Percentiles rank a stretch among this genome's conserved stretches.
Evolutionary conservation across 2,797 vertebrate species (phyloP).

Genomic region (Labeo calbasu): DNA sequence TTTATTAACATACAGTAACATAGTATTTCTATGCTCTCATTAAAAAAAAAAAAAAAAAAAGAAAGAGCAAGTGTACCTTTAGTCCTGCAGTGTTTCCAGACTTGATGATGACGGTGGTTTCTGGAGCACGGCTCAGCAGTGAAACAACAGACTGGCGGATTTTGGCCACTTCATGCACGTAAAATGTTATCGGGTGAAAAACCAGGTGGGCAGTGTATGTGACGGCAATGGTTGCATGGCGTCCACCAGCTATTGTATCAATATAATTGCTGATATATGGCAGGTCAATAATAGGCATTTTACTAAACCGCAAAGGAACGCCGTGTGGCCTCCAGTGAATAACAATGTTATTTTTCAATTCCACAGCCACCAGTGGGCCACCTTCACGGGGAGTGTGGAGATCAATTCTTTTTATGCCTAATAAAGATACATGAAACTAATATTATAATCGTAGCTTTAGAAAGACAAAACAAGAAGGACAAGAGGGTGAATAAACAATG

Average conservation of each 20-base stretch:
- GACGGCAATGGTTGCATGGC: neutral
- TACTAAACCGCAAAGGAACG: neutral
- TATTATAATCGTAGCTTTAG: too few relatives aligned
- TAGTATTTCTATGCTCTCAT: too few relatives aligned
- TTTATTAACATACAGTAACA: too few relatives aligned
- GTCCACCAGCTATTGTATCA: neutral
- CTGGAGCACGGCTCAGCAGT: neutral
- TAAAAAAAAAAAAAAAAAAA: too few relatives aligned
- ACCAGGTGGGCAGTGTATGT: neutral
- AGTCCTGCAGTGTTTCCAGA: neutral
- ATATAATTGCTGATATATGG: slow-evolving; percentile 8
- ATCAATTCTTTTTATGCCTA: neutral
- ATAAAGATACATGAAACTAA: too few relatives aligned
- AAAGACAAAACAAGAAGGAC: too few relatives aligned
- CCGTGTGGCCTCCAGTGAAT: neutral
- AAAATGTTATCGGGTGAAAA: neutral
- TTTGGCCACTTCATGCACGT: neutral
- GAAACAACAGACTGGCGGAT: neutral
- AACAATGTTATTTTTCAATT: neutral
- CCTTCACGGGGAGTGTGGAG: slow-evolving; percentile 5
- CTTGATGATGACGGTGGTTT: slow-evolving; percentile 18
- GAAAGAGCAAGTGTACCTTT: too few relatives aligned
- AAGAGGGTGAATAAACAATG: too few relatives aligned
- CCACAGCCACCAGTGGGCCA: slow-evolving; percentile 15
- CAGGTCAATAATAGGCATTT: neutral